Base-by-base conservation (phyloP, 2,888 invertebrate species). In the Steinernema carpocapsae region DNA sequence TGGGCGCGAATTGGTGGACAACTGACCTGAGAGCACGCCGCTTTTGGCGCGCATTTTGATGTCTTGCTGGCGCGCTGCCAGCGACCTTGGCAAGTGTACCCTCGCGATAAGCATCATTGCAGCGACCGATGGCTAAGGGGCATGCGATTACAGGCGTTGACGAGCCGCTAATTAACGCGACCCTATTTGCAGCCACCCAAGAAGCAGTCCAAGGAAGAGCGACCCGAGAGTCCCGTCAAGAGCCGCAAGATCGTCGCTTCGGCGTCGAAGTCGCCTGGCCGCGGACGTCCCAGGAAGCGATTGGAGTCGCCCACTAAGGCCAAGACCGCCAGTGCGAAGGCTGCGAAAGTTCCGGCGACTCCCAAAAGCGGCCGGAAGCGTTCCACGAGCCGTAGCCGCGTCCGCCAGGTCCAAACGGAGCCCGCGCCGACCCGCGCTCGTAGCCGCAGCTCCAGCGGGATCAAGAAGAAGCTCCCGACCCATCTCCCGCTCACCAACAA, bases 21-120 rank as follows among this genome's bases (percentile, higher is more conserved):
- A 64, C 32, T 64, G 64, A 64, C 64, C 64, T 29, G 17, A 17
- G 17, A 14, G 32, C 29, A 17, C 64, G 19, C 14, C 26, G 3
- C 17, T 64, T 64, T 64, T 64, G 64, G 64, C 64, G 64, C 64
- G 64, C 52, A 22, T 52, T 52, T 22, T n/a, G 52, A 24, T 24
- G 48, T 6, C 52, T 52, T 12, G 24, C 19, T 64, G 64, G 64
- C 64, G 29, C 32, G 3, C 3, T 17, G 64, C 64, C 64, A 64
- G 29, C 29, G 32, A 64, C 64, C 64, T 64, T 64, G 64, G 17
- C 29, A 32, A 64, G 64, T 37, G 32, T 43, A 14, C 43, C n/a
- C n/a, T n/a, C 37, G 10, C 56, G 64, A 64, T 64, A 64, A 64
- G 32, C 64, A 64, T 64, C 32, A 17, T 6, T 19, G 48, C 19